Percentiles rank a stretch among this genome's conserved stretches.
Evolutionary conservation across 2,888 invertebrate species (phyloP).

Genomic region (Calameuta filiformis): DNA sequence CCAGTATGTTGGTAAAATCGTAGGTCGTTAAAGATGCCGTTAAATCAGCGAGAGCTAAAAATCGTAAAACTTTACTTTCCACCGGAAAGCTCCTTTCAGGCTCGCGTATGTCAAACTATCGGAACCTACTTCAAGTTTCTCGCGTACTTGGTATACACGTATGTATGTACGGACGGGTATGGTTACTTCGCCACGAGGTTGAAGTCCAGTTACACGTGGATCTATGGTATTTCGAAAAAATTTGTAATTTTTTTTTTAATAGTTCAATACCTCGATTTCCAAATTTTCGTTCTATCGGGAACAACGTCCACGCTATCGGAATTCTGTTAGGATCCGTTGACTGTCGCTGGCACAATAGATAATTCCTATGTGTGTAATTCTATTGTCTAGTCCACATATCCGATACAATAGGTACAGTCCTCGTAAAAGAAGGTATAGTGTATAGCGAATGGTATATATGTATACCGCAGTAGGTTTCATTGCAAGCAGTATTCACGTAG

Average conservation of each 20-base stretch:
- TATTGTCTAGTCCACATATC: neutral
- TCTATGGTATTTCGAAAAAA: neutral
- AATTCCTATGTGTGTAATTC: neutral
- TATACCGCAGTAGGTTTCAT: neutral
- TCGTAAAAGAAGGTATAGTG: neutral
- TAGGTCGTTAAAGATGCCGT: conserved; percentile 61
- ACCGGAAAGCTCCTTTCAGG: neutral
- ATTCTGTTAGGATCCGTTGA: neutral
- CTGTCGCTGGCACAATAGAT: neutral
- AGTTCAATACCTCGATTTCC: too few relatives aligned
- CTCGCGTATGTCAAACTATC: neutral
- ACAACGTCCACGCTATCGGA: neutral
- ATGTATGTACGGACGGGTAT: neutral
- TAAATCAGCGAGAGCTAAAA: conserved; percentile 60
- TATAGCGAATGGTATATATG: neutral
- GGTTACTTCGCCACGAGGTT: neutral
- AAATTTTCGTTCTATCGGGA: neutral
- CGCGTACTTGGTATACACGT: neutral
- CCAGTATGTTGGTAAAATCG: conserved; percentile 47
- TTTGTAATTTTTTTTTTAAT: neutral
- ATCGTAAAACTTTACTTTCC: conserved; percentile 51
- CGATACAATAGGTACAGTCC: neutral
- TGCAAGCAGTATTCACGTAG: neutral
- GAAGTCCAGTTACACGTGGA: neutral
- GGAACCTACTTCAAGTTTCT: neutral